phyloP scores from a whole-genome alignment of 1,140 invertebrate species.

The Brachionus koreanus region DNA sequence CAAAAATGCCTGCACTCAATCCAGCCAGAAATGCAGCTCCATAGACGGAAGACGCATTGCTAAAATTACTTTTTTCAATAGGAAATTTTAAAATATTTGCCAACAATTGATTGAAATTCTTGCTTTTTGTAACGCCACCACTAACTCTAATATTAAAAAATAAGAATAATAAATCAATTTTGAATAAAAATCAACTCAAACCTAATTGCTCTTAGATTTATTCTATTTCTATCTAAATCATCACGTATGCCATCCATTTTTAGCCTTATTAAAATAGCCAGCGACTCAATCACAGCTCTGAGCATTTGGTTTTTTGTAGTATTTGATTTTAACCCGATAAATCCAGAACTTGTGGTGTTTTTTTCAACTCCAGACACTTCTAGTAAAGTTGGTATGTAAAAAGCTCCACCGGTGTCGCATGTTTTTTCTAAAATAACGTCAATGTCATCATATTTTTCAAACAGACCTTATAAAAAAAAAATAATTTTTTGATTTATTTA shows the following conservation, averaged over 20 bases:
- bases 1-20: not conserved
- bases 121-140: conserved; percentile 21
- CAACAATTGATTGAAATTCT: conserved; percentile 1
- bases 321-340: not conserved
- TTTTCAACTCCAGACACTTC: not conserved
- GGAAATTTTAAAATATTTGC: conserved; percentile 2
- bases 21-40: not conserved
- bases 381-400: not conserved
- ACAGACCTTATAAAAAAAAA: not conserved
- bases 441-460: not conserved
- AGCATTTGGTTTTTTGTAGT: conserved; percentile 18
- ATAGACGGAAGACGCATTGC: conserved; percentile 2
- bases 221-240: not conserved
- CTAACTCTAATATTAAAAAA: not conserved
- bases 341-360: not conserved
- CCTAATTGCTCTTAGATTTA: not conserved
- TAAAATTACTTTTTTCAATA: conserved; percentile 13
- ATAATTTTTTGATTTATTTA: too few species aligned
- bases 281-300: not conserved
- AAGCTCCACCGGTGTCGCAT: not conserved
- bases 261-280: not conserved
- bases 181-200: not conserved
- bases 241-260: conserved; percentile 1
- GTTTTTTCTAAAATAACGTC: not conserved
- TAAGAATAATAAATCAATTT: not conserved